Evolutionary conservation across 1,140 invertebrate genomes (phyloP).

Genomic region (Lanistes nyassanus): DNA sequence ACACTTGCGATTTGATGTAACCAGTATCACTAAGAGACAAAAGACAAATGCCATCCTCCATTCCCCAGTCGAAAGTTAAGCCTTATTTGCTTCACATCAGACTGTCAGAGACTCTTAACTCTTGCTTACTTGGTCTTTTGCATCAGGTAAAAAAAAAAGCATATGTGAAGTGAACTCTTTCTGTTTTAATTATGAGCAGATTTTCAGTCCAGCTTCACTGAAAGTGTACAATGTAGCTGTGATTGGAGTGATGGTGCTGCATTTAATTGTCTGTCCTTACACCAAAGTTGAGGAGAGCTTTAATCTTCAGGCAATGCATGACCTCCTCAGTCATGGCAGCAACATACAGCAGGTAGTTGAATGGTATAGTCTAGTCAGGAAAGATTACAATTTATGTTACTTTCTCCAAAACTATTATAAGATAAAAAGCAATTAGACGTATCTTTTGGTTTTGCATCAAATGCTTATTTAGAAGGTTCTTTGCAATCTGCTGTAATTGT

Average conservation of each 20-base stretch:
- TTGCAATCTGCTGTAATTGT: too few species aligned
- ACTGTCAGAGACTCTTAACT: background rate
- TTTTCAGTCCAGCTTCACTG: conserved; percentile 19
- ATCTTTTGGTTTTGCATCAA: too few species aligned
- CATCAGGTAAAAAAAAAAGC: background rate
- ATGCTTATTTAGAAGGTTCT: too few species aligned
- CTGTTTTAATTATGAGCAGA: background rate
- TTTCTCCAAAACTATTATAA: too few species aligned
- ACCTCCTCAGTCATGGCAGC: conserved; percentile 88
- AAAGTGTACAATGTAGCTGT: conserved; percentile 25
- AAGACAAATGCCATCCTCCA: background rate
- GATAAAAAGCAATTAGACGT: too few species aligned
- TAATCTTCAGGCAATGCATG: conserved; percentile 96
- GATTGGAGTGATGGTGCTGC: conserved; percentile 46
- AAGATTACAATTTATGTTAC: too few species aligned
- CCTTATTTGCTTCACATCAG: background rate
- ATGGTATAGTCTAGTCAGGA: too few species aligned
- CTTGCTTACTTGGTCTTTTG: background rate
- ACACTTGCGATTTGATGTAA: too few species aligned
- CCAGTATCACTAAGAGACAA: too few species aligned
- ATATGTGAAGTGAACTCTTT: background rate
- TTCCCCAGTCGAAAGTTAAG: background rate
- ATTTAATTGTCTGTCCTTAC: conserved; percentile 87
- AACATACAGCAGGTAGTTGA: conserved; percentile 90
- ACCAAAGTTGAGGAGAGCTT: conserved; percentile 99